phyloP scores from a whole-genome alignment of 2,888 invertebrate species.

The Brachypalpus laphriformis region DNA sequence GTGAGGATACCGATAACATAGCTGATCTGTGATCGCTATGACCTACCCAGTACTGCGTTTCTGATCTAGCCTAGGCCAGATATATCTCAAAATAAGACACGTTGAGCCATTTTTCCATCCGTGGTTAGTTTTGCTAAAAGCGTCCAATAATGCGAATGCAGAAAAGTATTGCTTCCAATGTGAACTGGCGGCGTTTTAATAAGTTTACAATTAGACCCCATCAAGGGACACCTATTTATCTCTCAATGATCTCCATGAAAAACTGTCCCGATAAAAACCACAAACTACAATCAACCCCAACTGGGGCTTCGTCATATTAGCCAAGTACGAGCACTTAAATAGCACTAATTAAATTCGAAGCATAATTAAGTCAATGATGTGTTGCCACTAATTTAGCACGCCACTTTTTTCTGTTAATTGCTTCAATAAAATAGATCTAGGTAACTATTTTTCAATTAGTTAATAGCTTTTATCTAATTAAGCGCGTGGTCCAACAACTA shows the following conservation, averaged over 20 bases:
- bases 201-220: too few species aligned
- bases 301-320: conserved; percentile 6
- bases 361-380: conserved; percentile 68
- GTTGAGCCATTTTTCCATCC: too few species aligned
- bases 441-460: conserved; percentile 57
- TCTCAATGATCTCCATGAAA: neutral
- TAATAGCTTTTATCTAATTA: conserved; percentile 59
- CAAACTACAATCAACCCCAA: neutral
- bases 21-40: too few species aligned
- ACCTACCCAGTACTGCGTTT: too few species aligned
- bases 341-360: conserved; percentile 56
- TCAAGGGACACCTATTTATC: too few species aligned
- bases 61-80: too few species aligned
- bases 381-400: conserved; percentile 59
- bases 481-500: neutral
- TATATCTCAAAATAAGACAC: too few species aligned
- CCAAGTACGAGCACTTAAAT: conserved; percentile 22
- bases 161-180: too few species aligned
- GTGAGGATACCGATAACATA: too few species aligned
- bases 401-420: conserved; percentile 64
- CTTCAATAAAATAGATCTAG: conserved; percentile 60
- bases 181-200: too few species aligned
- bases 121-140: too few species aligned
- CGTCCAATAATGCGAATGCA: too few species aligned
- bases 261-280: neutral